Evolutionary conservation across 2,797 vertebrate species (phyloP).

Genomic region (Rhinophrynus dorsalis): DNA sequence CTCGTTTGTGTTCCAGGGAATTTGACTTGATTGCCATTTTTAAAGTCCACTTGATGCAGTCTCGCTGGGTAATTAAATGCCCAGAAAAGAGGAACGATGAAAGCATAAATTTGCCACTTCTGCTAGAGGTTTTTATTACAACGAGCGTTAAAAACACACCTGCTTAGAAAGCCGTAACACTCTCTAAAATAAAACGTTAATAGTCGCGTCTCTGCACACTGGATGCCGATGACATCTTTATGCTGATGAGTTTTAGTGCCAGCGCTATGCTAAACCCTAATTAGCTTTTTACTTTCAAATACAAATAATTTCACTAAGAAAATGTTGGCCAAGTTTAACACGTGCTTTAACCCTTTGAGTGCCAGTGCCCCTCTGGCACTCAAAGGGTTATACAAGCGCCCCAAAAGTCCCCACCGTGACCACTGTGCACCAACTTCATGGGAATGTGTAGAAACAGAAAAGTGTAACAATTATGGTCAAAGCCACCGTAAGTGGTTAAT

Average conservation of each 20-base stretch:
- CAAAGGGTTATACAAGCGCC: too few species aligned
- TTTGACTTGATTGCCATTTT: neutral
- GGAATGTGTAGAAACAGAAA: too few species aligned
- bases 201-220: neutral
- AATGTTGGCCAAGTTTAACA: neutral
- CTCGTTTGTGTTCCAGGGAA: too few species aligned
- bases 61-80: slow-evolving; percentile 13
- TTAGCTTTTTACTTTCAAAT: neutral
- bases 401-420: too few species aligned
- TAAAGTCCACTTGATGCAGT: neutral
- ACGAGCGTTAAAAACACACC: slow-evolving; percentile 19
- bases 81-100: neutral
- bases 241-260: slow-evolving; percentile 8
- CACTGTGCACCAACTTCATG: too few species aligned
- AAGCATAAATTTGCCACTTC: neutral
- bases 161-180: slow-evolving; percentile 11
- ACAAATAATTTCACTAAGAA: neutral
- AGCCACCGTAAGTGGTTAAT: too few species aligned
- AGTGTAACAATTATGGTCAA: too few species aligned
- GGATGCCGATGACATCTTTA: slow-evolving; percentile 10
- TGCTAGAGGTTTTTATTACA: neutral
- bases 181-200: slow-evolving; percentile 27
- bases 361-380: too few species aligned
- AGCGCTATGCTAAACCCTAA: slow-evolving; percentile 1
- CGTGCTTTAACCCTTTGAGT: too few species aligned